Evolutionary conservation across 2,888 invertebrate genomes (phyloP), one percentile per base, ranked within the genome.

Genomic region (Hypolimnas misippus): DNA sequence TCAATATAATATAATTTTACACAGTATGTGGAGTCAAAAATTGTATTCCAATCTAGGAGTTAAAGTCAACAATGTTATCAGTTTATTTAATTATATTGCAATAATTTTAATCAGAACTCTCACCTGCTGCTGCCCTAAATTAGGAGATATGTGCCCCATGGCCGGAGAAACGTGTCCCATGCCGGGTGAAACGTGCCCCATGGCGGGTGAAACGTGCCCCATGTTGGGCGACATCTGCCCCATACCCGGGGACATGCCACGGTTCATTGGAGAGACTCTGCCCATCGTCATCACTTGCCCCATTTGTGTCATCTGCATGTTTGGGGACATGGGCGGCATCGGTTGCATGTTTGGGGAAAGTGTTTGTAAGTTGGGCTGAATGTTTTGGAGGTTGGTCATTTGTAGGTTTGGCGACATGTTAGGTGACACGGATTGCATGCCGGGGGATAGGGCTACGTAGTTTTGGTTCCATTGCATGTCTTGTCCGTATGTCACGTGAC

Each of bases 141-240:
- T 58, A 4, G 65, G 67, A 6, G 64, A 68, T 4, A 51, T 57
- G 33, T 69, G 65, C 4, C 66, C 60, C 66, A 63, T 51, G 7
- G 44, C 52, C 12, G 63, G 65, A 3, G 67, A 55, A 38, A 76
- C 69, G 3, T 80, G 77, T 0, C 72, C 77, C 76, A 82, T 67
- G 29, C 67, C 72, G 16, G 71, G 68, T 1, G 65, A 69, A 65
- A 76, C 62, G 54, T 67, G 69, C 5, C 67, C 65, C 68, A 68
- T 62, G 3, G 51, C 53, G 3, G 68, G 67, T 1, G 70, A 59
- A 31, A 76, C 70, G 5, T 81, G 78, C 0, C 72, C 78, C 76
- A 82, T 68, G 29, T 67, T 73, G 12, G 72, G 67, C 14, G 71
- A 70, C 69, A 70, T 62, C 14, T 59, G 56, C 63, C 59, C 66